Evolutionary conservation across 2,113 vertebrate species (phyloP), one percentile per base, ranked within the genome.

Genomic region (Hucho hucho): DNA sequence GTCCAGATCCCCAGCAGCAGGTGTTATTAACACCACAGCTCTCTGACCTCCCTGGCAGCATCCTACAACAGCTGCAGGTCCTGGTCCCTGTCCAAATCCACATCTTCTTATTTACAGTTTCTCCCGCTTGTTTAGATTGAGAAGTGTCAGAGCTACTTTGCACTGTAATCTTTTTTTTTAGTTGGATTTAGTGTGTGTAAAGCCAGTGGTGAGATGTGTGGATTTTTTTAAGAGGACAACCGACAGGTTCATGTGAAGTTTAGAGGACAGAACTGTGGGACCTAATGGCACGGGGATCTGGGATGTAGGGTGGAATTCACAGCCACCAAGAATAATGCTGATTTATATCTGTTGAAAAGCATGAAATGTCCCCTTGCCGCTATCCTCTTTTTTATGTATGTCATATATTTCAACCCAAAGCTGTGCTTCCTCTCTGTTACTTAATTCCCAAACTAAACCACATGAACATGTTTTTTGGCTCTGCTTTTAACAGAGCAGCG

Each of bases 1-100:
- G 68, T 63, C 66, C 75, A 76, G 79, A 86, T 87, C 80, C 69
- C 74, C 72, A 22, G 59, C 73, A 82, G 79, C 80, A 75, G 76
- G 56, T 65, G 77, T 77, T 80, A 74, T 85, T 87, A 87, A 83
- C 79, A 73, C 12, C 74, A 79, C 75, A 71, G 53, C 72, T 25
- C 7, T 22, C 61, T 73, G 86, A 75, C 73, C 76, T 85, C 74
- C 24, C 79, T 83, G 78, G 76, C 53, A 79, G 18, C 81, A 81
- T 58, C 75, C 77, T 77, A 69, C 22, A 69, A 69, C 25, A 69
- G 64, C 64, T 59, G 22, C 66, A 84, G 73, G 73, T 75, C 78
- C 47, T 37, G 37, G 37, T 37, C 11, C 20, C 29, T 16, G 6
- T 32, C 65, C 25, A 66, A 67, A 56, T 64, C 69, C 63, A 49